Evolutionary conservation across 2,888 invertebrate species (phyloP).

Genomic region (Glaucopsyche alexis): DNA sequence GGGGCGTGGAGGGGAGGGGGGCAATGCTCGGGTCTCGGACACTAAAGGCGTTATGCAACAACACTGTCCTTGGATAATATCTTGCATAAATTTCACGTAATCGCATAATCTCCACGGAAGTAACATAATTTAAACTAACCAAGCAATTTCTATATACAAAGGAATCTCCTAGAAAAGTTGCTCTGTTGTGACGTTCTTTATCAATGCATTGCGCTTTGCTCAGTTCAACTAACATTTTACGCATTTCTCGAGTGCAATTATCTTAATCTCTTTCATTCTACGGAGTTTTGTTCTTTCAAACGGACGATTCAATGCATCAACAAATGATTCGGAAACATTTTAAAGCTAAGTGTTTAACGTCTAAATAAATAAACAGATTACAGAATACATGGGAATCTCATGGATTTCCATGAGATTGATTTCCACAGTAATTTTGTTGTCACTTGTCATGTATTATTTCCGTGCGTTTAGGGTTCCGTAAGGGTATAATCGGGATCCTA

Average conservation of each 20-base stretch:
- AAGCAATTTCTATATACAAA: conserved; percentile 46
- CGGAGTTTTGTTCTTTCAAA: background rate
- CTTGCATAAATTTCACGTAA: conserved; percentile 77
- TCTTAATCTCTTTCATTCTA: background rate
- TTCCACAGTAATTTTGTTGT: too few relatives aligned
- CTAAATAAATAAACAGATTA: too few relatives aligned
- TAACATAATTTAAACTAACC: conserved; percentile 68
- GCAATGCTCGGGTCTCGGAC: conserved; percentile 56
- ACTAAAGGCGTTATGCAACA: conserved; percentile 75
- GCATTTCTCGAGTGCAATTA: conserved; percentile 18
- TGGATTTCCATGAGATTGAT: too few relatives aligned
- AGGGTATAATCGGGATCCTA: too few relatives aligned
- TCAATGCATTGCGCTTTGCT: conserved; percentile 12
- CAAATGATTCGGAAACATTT: background rate
- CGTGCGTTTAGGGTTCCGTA: too few relatives aligned
- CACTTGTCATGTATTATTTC: too few relatives aligned
- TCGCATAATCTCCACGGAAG: conserved; percentile 69
- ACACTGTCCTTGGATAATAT: conserved; percentile 73
- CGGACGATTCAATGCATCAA: background rate
- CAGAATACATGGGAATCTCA: too few relatives aligned
- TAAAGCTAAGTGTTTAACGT: background rate
- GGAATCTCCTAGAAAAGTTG: conserved; percentile 23
- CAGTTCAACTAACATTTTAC: conserved; percentile 1
- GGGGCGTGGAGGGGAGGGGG: conserved; percentile 52
- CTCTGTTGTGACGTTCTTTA: conserved; percentile 13